phyloP scores from a whole-genome alignment of 2,797 vertebrate genomes.

The Phataginus tetradactyla region DNA sequence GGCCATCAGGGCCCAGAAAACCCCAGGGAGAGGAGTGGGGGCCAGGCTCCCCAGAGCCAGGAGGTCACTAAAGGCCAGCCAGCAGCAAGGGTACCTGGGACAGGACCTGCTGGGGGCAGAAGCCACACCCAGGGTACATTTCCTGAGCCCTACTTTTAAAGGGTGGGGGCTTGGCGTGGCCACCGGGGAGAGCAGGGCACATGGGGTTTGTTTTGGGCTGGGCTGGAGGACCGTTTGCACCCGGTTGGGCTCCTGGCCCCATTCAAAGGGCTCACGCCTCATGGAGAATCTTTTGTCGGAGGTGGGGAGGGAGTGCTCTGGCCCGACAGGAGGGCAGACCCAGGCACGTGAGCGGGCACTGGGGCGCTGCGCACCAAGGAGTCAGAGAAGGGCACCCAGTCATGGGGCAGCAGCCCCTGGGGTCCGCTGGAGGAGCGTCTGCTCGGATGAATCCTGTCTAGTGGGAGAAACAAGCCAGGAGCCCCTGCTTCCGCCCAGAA shows the following conservation, averaged over 20 bases:
- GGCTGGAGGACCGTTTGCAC: neutral
- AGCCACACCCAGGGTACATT: too few relatives aligned
- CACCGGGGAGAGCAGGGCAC: fast-evolving
- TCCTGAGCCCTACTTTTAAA: neutral
- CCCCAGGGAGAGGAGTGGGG: neutral
- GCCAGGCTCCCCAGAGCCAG: neutral
- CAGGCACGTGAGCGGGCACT: fast-evolving
- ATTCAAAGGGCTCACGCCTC: fast-evolving
- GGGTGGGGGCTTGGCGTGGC: too few relatives aligned
- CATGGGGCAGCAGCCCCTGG: fast-evolving
- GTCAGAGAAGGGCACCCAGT: neutral
- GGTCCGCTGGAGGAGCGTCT: fast-evolving
- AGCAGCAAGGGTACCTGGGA: neutral
- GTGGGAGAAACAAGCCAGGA: neutral
- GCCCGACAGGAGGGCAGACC: neutral
- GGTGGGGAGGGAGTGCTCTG: neutral
- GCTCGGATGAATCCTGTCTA: fast-evolving
- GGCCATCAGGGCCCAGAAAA: neutral
- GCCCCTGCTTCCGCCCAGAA: neutral
- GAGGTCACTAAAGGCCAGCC: too few relatives aligned
- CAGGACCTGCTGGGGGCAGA: neutral
- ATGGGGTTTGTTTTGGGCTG: fast-evolving
- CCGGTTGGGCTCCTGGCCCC: fast-evolving
- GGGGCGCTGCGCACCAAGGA: fast-evolving
- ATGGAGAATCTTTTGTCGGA: too few relatives aligned